A percentile compares a stretch with the other conserved stretches of the same genome.
Conservation (phyloP, 1,140 invertebrate species). For the Halesus radiatus region DNA sequence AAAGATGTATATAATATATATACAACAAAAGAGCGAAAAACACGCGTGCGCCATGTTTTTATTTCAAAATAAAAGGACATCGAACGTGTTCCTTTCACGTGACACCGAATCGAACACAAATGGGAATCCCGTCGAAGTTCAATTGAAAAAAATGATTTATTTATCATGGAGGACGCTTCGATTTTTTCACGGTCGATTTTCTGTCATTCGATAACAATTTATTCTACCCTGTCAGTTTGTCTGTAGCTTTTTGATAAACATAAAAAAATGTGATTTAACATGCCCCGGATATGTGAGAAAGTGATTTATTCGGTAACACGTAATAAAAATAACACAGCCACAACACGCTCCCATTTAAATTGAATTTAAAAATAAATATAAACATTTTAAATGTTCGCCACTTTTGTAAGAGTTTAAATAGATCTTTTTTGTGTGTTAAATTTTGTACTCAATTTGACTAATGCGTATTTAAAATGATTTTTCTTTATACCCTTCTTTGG, state of each 20-base stretch:
- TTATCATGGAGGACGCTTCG: conserved; percentile 19
- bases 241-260: neutral
- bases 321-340: neutral
- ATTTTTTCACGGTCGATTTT: conserved; percentile 43
- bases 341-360: neutral
- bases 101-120: conserved; percentile 32
- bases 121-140: conserved; percentile 47
- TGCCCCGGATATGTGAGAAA: conserved; percentile 1
- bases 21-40: neutral
- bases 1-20: no score
- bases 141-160: conserved; percentile 53
- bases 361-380: no score
- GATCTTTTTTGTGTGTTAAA: no score
- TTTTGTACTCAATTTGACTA: no score
- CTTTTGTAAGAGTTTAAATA: no score
- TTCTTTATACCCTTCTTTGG: no score
- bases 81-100: conserved; percentile 23
- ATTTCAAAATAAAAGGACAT: conserved; percentile 17
- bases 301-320: conserved; percentile 21
- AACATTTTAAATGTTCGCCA: no score
- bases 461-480: no score
- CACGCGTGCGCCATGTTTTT: conserved; percentile 42
- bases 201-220: conserved; percentile 34
- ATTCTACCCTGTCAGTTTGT: conserved; percentile 27
- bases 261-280: neutral